Evolutionary conservation across 2,113 vertebrate species (phyloP).

Genomic region (Rhea americana): DNA sequence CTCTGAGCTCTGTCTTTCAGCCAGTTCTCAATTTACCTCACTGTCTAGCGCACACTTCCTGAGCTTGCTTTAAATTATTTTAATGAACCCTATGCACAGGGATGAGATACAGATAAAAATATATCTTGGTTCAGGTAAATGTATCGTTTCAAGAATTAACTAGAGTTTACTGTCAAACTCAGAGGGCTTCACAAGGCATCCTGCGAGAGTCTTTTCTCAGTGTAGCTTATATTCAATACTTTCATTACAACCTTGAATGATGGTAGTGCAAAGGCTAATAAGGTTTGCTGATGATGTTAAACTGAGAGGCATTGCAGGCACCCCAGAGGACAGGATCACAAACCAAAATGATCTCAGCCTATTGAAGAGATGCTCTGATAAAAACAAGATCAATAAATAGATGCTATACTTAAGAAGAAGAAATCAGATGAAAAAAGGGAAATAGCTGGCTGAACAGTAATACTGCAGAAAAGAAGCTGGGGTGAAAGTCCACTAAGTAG

Average conservation of each 20-base stretch:
- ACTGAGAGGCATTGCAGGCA: not conserved
- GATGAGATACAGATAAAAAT: not conserved
- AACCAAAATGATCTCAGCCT: not conserved
- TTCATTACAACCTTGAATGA: not conserved
- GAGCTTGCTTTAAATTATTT: not conserved
- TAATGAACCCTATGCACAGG: not conserved
- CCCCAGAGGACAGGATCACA: not conserved
- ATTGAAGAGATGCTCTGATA: not conserved
- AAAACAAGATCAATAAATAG: slow-evolving; percentile 14
- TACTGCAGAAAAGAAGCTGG: not conserved
- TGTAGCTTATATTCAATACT: not conserved
- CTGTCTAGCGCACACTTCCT: too few relatives aligned
- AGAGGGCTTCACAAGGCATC: not conserved
- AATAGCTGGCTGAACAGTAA: not conserved
- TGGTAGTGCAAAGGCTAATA: not conserved
- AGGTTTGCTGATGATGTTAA: slow-evolving; percentile 24
- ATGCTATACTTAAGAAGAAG: not conserved
- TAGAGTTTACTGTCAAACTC: not conserved
- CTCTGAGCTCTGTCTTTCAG: too few relatives aligned
- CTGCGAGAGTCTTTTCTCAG: not conserved
- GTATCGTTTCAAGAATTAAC: not conserved
- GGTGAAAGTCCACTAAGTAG: not conserved
- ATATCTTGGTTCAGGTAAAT: not conserved
- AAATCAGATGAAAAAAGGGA: not conserved
- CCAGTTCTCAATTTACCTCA: too few relatives aligned